phyloP scores from a whole-genome alignment of 2,113 vertebrate genomes.

The Gambusia affinis region DNA sequence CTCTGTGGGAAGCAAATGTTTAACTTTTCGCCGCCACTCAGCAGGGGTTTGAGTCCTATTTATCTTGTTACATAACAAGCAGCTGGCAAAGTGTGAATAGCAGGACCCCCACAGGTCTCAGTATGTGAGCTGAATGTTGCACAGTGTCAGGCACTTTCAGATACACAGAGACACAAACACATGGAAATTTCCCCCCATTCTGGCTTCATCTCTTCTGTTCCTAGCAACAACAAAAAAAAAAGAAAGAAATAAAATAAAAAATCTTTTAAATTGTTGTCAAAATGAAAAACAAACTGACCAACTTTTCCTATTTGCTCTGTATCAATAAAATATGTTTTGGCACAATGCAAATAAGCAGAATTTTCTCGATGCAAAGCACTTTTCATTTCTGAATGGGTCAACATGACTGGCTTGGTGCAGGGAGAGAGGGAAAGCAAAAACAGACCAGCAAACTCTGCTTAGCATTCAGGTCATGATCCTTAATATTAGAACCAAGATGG shows the following conservation, averaged over 20 bases:
- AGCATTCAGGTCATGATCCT: background rate
- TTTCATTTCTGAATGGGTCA: background rate
- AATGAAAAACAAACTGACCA: background rate
- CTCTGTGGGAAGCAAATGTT: constrained; percentile 4
- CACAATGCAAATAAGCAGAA: background rate
- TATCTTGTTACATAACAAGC: constrained; percentile 62
- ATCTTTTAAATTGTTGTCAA: background rate
- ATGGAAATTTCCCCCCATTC: background rate
- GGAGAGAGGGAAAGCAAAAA: too few relatives aligned
- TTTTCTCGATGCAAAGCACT: background rate
- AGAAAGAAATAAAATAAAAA: background rate
- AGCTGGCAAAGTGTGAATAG: constrained; percentile 61
- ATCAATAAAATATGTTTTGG: background rate
- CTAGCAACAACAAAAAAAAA: background rate
- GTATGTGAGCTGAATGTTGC: constrained; percentile 18
- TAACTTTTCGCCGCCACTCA: constrained; percentile 35
- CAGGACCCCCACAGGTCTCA: constrained; percentile 44
- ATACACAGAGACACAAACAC: constrained; percentile 1
- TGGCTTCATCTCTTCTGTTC: background rate
- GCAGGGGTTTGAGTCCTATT: constrained; percentile 46
- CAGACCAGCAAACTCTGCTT: background rate
- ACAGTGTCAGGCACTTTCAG: constrained; percentile 17
- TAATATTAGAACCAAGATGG: background rate
- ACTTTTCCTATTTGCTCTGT: background rate
- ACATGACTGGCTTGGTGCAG: background rate